Evolutionary conservation across 2,113 vertebrate genomes (phyloP).

Genomic region (Psittacara wagleri): DNA sequence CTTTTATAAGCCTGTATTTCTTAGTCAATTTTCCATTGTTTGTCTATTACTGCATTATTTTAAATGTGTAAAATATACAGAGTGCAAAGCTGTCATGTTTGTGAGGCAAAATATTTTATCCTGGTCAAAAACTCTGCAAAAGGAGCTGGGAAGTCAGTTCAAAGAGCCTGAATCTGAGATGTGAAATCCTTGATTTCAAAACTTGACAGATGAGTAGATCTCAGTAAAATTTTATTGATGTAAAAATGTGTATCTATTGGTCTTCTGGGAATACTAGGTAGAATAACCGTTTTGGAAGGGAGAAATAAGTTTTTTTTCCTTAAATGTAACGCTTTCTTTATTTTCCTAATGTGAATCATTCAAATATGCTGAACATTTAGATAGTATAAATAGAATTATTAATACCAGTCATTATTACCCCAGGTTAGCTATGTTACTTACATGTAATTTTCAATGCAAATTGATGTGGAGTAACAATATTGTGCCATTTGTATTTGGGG

Average conservation of each 20-base stretch:
- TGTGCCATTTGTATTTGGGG: fast-evolving
- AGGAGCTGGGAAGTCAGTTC: background rate
- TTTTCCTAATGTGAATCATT: background rate
- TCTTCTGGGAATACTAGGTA: background rate
- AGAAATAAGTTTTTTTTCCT: background rate
- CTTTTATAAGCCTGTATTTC: background rate
- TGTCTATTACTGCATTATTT: background rate
- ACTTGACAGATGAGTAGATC: background rate
- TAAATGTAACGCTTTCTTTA: background rate
- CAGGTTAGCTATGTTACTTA: background rate
- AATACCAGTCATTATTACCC: background rate
- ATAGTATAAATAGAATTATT: background rate
- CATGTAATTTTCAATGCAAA: background rate
- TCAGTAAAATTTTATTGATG: slow-evolving; percentile 10
- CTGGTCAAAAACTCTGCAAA: background rate
- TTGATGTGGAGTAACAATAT: background rate
- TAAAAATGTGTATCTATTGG: background rate
- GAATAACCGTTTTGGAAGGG: background rate
- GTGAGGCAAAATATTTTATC: background rate
- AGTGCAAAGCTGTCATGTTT: background rate
- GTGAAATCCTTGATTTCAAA: background rate
- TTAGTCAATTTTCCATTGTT: background rate
- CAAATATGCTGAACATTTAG: background rate
- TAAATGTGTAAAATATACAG: background rate
- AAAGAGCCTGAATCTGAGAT: background rate